Percentiles rank a stretch among this genome's conserved stretches.
Evolutionary conservation across 1,140 invertebrate species (phyloP).

Genomic region (Drosophila kanapiae): DNA sequence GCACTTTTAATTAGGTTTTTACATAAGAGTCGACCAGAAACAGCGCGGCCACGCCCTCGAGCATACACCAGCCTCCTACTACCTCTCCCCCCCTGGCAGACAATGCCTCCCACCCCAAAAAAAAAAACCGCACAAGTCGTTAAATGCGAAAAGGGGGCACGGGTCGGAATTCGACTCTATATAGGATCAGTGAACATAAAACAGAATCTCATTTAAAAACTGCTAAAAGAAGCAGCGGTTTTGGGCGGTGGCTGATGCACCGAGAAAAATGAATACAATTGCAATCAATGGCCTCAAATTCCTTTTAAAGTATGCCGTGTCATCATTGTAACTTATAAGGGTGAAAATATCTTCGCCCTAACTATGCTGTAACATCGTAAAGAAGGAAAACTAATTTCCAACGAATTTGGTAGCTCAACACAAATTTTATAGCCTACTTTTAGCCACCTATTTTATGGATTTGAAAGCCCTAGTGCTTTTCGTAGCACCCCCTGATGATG

Average conservation of each 20-base stretch:
- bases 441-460: not conserved
- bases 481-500: not conserved
- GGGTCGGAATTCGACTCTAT: conserved; percentile 43
- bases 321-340: too few relatives aligned
- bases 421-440: conserved; percentile 4
- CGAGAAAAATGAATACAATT: not conserved
- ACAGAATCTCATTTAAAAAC: conserved; percentile 71
- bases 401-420: not conserved
- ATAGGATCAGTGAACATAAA: conserved; percentile 47
- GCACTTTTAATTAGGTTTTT: conserved; percentile 82
- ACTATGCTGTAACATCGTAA: not conserved
- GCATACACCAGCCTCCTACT: not conserved
- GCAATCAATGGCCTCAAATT: not conserved
- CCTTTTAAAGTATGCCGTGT: not conserved
- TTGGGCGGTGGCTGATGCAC: conserved; percentile 34
- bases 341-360: too few relatives aligned
- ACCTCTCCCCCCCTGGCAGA: not conserved
- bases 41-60: conserved; percentile 35
- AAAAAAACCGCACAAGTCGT: conserved; percentile 42
- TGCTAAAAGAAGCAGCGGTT: conserved; percentile 43
- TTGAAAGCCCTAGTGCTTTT: not conserved
- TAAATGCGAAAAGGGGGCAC: conserved; percentile 20
- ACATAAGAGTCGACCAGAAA: conserved; percentile 48
- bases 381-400: not conserved
- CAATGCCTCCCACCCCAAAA: not conserved